phyloP scores from a whole-genome alignment of 1,140 invertebrate genomes.

The Pseudomyrmex pallidus region DNA sequence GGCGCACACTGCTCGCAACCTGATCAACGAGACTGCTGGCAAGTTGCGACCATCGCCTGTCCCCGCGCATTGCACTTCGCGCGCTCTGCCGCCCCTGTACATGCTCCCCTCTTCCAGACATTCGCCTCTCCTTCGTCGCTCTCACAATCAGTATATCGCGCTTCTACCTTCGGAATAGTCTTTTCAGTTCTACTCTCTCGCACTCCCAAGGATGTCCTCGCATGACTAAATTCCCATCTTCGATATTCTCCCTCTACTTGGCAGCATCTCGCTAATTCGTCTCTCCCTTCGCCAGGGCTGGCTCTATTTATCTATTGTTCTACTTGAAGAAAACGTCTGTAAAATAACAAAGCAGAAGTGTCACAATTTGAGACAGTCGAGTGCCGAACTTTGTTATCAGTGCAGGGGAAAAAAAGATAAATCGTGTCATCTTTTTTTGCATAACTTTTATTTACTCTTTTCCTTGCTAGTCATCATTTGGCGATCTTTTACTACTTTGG shows the following conservation, averaged over 20 bases:
- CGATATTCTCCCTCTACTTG: background rate
- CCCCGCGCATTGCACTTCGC: constrained; percentile 36
- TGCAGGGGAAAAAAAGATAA: too few species aligned
- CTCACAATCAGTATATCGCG: constrained; percentile 46
- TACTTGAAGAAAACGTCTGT: too few species aligned
- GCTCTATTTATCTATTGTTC: background rate
- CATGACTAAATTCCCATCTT: constrained; percentile 5
- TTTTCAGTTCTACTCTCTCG: constrained; percentile 6
- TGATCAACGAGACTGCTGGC: constrained; percentile 74
- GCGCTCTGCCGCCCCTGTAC: constrained; percentile 40
- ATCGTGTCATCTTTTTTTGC: too few species aligned
- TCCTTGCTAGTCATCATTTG: too few species aligned
- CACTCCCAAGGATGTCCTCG: background rate
- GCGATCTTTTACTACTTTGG: too few species aligned
- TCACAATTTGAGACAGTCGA: too few species aligned
- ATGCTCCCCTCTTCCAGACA: constrained; percentile 14
- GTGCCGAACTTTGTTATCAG: too few species aligned
- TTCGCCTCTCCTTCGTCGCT: constrained; percentile 58
- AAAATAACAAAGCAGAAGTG: too few species aligned
- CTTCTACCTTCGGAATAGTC: constrained; percentile 43
- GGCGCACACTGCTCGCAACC: constrained; percentile 71
- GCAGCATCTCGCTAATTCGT: background rate
- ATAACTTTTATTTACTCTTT: too few species aligned
- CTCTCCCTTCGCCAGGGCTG: constrained; percentile 35
- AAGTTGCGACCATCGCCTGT: constrained; percentile 63